A percentile compares a stretch with the other conserved stretches of the same genome.
These are phyloP conservation scores for Podocnemis expansa DNA, from an alignment of 2,113 vertebrate genomes.

Conservation along the genomic window DNA sequence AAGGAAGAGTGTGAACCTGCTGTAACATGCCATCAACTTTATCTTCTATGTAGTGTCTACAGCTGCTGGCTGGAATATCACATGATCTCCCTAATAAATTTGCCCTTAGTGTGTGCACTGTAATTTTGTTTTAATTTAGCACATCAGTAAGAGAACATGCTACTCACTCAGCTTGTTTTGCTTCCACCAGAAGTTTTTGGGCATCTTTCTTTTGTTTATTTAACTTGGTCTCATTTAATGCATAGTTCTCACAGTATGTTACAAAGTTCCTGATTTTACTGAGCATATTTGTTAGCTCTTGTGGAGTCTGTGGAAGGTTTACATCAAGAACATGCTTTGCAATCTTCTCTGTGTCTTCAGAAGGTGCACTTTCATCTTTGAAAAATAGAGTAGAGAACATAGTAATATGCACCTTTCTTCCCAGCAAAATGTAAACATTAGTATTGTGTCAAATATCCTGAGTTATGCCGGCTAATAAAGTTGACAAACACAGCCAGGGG, in stretches of 20 bases:
- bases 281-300: conserved; percentile 77
- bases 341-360: conserved; percentile 86
- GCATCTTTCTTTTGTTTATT: conserved; percentile 52
- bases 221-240: conserved; percentile 62
- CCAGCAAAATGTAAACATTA: background rate
- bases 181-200: conserved; percentile 72
- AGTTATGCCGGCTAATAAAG: conserved; percentile 8
- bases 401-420: background rate
- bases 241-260: conserved; percentile 62
- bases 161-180: conserved; percentile 78
- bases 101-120: background rate
- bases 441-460: background rate
- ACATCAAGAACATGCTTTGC: conserved; percentile 80
- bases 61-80: background rate
- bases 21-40: background rate
- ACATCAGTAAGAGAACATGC: background rate
- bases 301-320: conserved; percentile 74
- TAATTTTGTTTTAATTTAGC: background rate
- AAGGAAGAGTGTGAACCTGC: background rate
- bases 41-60: background rate
- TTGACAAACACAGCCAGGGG: conserved; percentile 32
- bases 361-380: conserved; percentile 81
- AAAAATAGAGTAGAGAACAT: conserved; percentile 11
- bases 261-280: conserved; percentile 71
- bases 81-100: background rate